These are phyloP conservation scores for Drosophila parabipectinata DNA, from an alignment of 1,140 invertebrate species.

Conservation along the genomic window DNA sequence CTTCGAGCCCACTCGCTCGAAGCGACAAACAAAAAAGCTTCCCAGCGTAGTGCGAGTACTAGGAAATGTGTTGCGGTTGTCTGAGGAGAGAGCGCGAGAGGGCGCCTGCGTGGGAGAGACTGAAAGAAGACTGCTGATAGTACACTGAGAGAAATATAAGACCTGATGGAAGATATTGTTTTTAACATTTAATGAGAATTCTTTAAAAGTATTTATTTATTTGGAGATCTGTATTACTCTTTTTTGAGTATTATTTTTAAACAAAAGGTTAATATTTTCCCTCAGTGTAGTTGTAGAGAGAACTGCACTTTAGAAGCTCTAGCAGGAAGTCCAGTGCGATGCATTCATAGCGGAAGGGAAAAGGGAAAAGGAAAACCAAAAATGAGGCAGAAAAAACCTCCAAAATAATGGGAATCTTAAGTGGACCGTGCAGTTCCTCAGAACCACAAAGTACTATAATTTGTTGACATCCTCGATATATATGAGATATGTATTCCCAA, in stretches of 20 bases:
- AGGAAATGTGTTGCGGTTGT: slow-evolving; percentile 75
- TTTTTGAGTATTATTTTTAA: no score
- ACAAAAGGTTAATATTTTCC: not conserved
- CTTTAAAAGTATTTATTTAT: no score
- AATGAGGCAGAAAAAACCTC: slow-evolving; percentile 16
- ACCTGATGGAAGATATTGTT: no score
- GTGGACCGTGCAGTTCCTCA: slow-evolving; percentile 35
- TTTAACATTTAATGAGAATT: no score
- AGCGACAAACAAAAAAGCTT: slow-evolving; percentile 61
- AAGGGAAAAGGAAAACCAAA: slow-evolving; percentile 25
- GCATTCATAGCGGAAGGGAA: slow-evolving; percentile 34
- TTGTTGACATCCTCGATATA: slow-evolving; percentile 40
- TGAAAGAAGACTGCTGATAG: slow-evolving; percentile 11
- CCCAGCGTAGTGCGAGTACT: slow-evolving; percentile 44
- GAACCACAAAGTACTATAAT: slow-evolving; percentile 34
- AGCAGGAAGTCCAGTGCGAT: slow-evolving; percentile 61
- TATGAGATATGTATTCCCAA: slow-evolving; percentile 21
- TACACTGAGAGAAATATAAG: not conserved
- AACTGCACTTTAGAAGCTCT: slow-evolving; percentile 54
- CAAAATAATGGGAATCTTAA: slow-evolving; percentile 7
- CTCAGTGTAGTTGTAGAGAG: slow-evolving; percentile 11
- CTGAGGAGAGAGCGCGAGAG: slow-evolving; percentile 22
- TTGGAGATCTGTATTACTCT: no score
- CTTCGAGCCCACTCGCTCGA: slow-evolving; percentile 8
- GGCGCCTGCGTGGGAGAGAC: slow-evolving; percentile 66